phyloP scores from a whole-genome alignment of 2,797 vertebrate species.

The Cyclura pinguis region DNA sequence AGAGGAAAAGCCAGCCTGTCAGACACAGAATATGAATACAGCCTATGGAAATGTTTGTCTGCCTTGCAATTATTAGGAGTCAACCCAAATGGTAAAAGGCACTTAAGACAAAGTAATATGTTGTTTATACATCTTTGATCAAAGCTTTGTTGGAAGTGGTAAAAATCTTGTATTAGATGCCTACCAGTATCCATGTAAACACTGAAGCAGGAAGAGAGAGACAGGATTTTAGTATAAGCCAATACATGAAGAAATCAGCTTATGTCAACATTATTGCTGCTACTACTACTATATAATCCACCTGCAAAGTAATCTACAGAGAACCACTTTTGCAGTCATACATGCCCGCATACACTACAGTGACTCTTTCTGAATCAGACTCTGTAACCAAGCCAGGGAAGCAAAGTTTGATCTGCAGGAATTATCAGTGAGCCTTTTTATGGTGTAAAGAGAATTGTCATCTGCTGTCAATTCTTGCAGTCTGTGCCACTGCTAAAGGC shows the following conservation, averaged over 20 bases:
- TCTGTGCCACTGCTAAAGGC: neutral
- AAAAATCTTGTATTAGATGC: slow-evolving; percentile 45
- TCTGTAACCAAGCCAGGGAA: neutral
- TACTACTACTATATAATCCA: slow-evolving; percentile 19
- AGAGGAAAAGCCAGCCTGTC: neutral
- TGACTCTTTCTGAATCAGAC: neutral
- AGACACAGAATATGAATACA: neutral
- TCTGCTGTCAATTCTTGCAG: neutral
- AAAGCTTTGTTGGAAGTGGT: slow-evolving; percentile 35
- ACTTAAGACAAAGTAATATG: slow-evolving; percentile 6
- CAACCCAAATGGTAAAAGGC: slow-evolving; percentile 29
- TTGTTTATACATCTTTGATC: slow-evolving; percentile 30
- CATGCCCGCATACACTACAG: neutral
- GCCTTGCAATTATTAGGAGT: neutral
- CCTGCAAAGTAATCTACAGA: slow-evolving; percentile 10
- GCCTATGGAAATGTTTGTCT: slow-evolving; percentile 1
- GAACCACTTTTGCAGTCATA: fast-evolving
- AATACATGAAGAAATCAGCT: slow-evolving; percentile 46
- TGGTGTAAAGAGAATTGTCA: neutral
- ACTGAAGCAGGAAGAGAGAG: slow-evolving; percentile 49
- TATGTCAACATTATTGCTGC: neutral
- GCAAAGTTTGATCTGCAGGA: neutral
- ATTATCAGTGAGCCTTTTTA: neutral
- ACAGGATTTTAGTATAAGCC: slow-evolving; percentile 44
- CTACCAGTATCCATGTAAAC: slow-evolving; percentile 41